Base-by-base conservation (phyloP, 2,797 vertebrate species). In the Paedocypris micromegethes region DNA sequence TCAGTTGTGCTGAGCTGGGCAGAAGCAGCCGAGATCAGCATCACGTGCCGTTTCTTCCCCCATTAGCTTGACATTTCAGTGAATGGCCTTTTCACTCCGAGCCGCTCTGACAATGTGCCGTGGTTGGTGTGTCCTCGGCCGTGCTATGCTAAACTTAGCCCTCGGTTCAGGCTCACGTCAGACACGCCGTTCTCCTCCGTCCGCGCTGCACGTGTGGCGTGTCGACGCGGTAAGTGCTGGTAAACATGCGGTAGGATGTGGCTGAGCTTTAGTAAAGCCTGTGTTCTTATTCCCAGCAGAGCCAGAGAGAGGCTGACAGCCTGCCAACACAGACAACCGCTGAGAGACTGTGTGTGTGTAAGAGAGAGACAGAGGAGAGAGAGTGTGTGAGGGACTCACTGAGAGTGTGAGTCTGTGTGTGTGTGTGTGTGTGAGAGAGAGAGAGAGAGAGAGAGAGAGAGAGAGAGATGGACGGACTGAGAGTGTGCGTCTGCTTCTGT, bases 51-150 rank as follows among this genome's bases (percentile, higher is more conserved):
- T 64, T 75, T 63, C 61, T 66, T 75, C 56, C 68, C 46, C 59
- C 59, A 75, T 74, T 80, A 73, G 71, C 68, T 68, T 70, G 70
- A 72, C 75, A 73, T 73, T 78, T 77, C 55, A 73, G 67, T 66
- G 68, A 77, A 75, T 77, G 71, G 71, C 70, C 75, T 75, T 78
- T 75, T 75, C 71, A 73, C 67, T 77, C 67, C 46, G 56, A 64
- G 65, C 44, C 68, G 67, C 63, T 75, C 68, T 78, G 73, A 73
- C 70, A 73, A 49, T 57, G 68, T 70, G 40, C 64, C 65, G 68
- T 52, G 67, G 73, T 75, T 78, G 63, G 61, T 48, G 56, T 74
- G 76, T 74, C 76, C 67, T 43, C 52, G 54, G 41, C 39, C 67
- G 67, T 42, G 47, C 71, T 71, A 70, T 68, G 58, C 63, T 71